These are phyloP conservation scores for Tyria jacobaeae DNA, from an alignment of 2,888 invertebrate genomes.

Conservation along the genomic window DNA sequence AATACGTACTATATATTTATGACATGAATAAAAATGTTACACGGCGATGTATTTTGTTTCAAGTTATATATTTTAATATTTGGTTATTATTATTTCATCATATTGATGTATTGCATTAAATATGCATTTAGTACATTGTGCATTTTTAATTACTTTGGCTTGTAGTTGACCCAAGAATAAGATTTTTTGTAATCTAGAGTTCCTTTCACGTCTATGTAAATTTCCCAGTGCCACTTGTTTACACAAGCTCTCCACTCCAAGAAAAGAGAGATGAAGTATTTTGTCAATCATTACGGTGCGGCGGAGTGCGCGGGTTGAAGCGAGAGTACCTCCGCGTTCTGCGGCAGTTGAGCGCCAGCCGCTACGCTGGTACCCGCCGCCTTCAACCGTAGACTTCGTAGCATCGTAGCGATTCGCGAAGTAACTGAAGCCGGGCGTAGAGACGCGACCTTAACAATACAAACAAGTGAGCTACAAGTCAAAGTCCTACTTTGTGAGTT, in stretches of 20 bases:
- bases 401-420: slow-evolving; percentile 54
- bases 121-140: neutral
- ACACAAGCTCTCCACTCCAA: slow-evolving; percentile 58
- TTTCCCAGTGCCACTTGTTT: slow-evolving; percentile 54
- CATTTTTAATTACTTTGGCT: neutral
- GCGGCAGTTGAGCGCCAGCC: slow-evolving; percentile 63
- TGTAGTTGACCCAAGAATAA: neutral
- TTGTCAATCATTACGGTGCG: slow-evolving; percentile 79
- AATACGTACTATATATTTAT: too few relatives aligned
- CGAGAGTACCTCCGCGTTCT: slow-evolving; percentile 48
- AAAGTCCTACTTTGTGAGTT: slow-evolving; percentile 42
- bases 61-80: too few relatives aligned
- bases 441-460: slow-evolving; percentile 39
- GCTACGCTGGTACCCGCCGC: slow-evolving; percentile 57
- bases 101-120: neutral
- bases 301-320: slow-evolving; percentile 60
- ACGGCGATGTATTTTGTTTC: too few relatives aligned
- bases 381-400: slow-evolving; percentile 48
- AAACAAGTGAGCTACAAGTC: slow-evolving; percentile 47
- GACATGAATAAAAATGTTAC: too few relatives aligned
- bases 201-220: slow-evolving; percentile 14
- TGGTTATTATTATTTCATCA: neutral
- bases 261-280: slow-evolving; percentile 80
- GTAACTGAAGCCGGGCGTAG: slow-evolving; percentile 46
- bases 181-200: neutral